These are phyloP conservation scores for Volucella inanis DNA, from an alignment of 2,888 invertebrate species.

Conservation along the genomic window DNA sequence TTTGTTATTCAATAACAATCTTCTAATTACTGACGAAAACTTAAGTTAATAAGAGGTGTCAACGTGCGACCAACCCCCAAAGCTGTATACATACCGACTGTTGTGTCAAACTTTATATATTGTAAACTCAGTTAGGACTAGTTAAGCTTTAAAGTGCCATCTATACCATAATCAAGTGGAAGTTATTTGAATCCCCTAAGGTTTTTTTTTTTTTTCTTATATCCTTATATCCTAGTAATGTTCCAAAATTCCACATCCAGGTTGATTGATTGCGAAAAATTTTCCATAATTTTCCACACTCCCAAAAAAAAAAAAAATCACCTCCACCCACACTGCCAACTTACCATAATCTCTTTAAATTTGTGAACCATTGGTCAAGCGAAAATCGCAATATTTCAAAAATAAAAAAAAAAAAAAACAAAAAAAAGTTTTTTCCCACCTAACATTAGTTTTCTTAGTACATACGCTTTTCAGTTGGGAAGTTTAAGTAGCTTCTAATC, in stretches of 20 bases:
- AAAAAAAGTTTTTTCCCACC: too few relatives aligned
- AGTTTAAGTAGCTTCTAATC: conserved; percentile 44
- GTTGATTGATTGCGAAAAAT: too few relatives aligned
- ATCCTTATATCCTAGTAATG: too few relatives aligned
- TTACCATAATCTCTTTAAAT: not conserved
- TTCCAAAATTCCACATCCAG: too few relatives aligned
- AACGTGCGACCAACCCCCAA: conserved; percentile 33
- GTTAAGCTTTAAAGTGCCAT: conserved; percentile 38
- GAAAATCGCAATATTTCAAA: conserved; percentile 3
- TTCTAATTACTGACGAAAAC: conserved; percentile 46
- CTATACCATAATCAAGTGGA: conserved; percentile 17
- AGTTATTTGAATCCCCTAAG: too few relatives aligned
- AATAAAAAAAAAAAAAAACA: conserved; percentile 8
- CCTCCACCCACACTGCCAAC: not conserved
- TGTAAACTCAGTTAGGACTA: conserved; percentile 43
- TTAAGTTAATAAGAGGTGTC: conserved; percentile 24
- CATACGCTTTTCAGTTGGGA: conserved; percentile 9
- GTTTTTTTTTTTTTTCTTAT: too few relatives aligned
- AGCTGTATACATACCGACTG: not conserved
- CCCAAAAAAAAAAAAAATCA: not conserved
- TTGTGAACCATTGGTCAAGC: conserved; percentile 3
- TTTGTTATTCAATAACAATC: conserved; percentile 39
- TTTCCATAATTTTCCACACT: too few relatives aligned
- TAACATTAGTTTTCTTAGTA: conserved; percentile 22
- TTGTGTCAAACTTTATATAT: conserved; percentile 28